Base-by-base conservation (phyloP, 2,797 vertebrate species). In the Acrossocheilus fasciatus region DNA sequence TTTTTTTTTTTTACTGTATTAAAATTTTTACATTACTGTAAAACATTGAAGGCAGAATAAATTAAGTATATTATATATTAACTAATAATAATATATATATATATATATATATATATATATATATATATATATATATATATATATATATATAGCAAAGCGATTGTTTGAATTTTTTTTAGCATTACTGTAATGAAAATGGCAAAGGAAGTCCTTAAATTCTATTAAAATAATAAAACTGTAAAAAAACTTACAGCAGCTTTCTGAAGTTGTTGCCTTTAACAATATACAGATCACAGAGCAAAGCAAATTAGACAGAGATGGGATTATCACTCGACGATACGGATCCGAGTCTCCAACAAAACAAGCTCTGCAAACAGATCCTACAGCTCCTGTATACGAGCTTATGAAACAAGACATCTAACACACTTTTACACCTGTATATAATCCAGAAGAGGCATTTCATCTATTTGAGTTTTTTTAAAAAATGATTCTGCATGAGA, bases 261-360 rank as follows among this genome's bases (percentile, higher is more conserved):
- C 15, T 47, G 10, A 74, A 73, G n/a, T 30, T 23, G 1, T 7
- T n/a, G 3, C 75, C 34, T n/a, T 20, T 36, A 10, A 59, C n/a
- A 68, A 81, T 34, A 41, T 43, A 4, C 84, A 73, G 52, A 81
- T 86, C 69, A 81, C 30, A 68, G 76, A 34, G 18, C 43, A 81
- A 85, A 86, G 69, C 47, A 52, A 50, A 81, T 81, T 81, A 68
- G 34, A 57, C 26, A 18, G 64, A 68, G 30, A 78, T 3, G 0
- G 39, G 47, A 85, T 79, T 59, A 79, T 64, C 45, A 30, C 68
- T 45, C 18, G 7, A 45, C 6, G 30, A 81, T 59, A 81, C 18
- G n/a, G 68, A 62, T 81, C 41, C 12, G 4, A 39, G 20, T 26
- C 62, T 57, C 43, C 20, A 23, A 30, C 18, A 43, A 69, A 57